A percentile compares a stretch with the other conserved stretches of the same genome.
Conservation (phyloP, 2,113 vertebrate species). For the Stomatorhinus ivindoensis region DNA sequence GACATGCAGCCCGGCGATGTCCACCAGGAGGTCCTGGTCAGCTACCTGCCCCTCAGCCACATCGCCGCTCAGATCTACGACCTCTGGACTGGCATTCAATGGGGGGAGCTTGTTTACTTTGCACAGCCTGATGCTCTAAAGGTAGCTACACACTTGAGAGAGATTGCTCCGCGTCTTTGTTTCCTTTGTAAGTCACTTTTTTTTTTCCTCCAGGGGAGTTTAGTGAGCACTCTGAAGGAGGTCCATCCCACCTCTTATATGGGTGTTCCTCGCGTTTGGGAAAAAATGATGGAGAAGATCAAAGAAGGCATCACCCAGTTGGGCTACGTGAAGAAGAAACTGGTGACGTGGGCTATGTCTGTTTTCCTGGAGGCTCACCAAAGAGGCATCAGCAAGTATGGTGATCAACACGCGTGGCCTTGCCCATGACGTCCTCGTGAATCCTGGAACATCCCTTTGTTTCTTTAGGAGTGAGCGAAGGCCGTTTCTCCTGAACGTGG, state of each 20-base stretch:
- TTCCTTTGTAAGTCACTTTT: background rate
- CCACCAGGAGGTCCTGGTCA: constrained; percentile 74
- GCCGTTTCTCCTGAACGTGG: constrained; percentile 62
- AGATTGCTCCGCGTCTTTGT: background rate
- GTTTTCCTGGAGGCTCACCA: constrained; percentile 69
- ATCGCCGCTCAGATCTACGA: constrained; percentile 82
- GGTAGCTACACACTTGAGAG: constrained; percentile 48
- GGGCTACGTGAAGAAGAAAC: constrained; percentile 71
- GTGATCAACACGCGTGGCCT: background rate
- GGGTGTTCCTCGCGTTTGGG: constrained; percentile 84
- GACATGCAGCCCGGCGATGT: constrained; percentile 69
- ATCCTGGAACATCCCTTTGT: background rate
- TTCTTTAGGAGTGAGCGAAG: constrained; percentile 60
- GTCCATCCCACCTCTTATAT: constrained; percentile 73
- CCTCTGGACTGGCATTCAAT: constrained; percentile 78
- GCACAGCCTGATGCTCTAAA: constrained; percentile 82
- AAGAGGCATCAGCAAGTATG: constrained; percentile 57
- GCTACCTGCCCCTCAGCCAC: constrained; percentile 82
- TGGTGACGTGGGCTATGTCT: constrained; percentile 78
- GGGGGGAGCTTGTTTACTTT: constrained; percentile 78
- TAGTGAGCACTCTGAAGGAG: constrained; percentile 68
- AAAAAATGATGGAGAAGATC: constrained; percentile 86
- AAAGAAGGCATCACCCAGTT: constrained; percentile 64
- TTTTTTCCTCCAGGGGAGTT: constrained; percentile 58
- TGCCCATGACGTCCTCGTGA: too few species aligned